Conservation (phyloP, 1,140 invertebrate genomes). For the Pseudomyrmex pallidus region DNA sequence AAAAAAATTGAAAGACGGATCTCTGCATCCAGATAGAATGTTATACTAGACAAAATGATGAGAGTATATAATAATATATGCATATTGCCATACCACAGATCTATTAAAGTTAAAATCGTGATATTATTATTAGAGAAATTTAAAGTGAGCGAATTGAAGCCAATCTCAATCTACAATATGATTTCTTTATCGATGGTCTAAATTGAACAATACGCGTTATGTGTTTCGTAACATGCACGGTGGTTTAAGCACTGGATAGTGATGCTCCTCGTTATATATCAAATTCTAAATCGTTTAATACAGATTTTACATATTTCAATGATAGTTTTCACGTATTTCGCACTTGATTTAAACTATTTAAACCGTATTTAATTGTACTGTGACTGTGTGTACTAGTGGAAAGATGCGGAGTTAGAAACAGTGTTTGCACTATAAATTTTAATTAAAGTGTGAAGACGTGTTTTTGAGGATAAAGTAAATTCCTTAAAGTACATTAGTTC, state of each 20-base stretch:
- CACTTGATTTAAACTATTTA: slow-evolving; percentile 27
- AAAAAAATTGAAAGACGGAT: slow-evolving; percentile 18
- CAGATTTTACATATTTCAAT: slow-evolving; percentile 44
- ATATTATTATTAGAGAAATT: slow-evolving; percentile 55
- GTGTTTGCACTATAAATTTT: slow-evolving; percentile 62
- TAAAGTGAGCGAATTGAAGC: slow-evolving; percentile 9
- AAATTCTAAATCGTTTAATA: slow-evolving; percentile 35
- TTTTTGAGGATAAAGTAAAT: slow-evolving; percentile 46
- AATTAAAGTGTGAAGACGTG: slow-evolving; percentile 50
- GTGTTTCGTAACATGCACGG: neutral
- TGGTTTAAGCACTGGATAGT: slow-evolving; percentile 43
- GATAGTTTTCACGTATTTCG: slow-evolving; percentile 57
- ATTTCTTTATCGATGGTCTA: slow-evolving; percentile 19
- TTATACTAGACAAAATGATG: neutral
- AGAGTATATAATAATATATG: neutral
- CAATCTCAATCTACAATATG: slow-evolving; percentile 25
- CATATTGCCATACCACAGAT: slow-evolving; percentile 54
- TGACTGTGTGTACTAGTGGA: slow-evolving; percentile 32
- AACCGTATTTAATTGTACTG: slow-evolving; percentile 49
- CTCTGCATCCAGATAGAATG: neutral
- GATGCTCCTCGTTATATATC: slow-evolving; percentile 31
- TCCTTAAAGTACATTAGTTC: slow-evolving; percentile 71
- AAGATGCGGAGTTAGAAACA: slow-evolving; percentile 41
- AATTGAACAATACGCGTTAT: slow-evolving; percentile 27
- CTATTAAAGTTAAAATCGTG: slow-evolving; percentile 51